Base-by-base conservation (phyloP, 2,797 vertebrate genomes). In the Takifugu ocellatus region DNA sequence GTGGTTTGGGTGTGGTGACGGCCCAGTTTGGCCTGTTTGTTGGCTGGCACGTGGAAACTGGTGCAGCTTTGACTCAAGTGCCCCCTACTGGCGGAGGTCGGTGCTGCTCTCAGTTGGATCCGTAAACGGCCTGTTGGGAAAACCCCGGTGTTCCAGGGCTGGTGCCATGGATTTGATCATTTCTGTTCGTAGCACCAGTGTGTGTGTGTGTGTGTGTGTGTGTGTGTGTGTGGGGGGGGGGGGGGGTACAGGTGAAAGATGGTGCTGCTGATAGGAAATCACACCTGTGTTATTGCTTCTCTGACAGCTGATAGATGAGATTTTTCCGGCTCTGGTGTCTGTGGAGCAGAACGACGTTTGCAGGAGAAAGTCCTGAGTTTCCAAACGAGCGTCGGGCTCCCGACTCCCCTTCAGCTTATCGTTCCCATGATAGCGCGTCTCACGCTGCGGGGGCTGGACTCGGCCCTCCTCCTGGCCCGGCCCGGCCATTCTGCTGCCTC, bases 381-480 rank as follows among this genome's bases (percentile, higher is more conserved):
- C 9, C 12, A 39, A 39, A 12, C 11, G 36, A 39, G 36, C 36
- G 36, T 39, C 3, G 36, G 21, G 56, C 53, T 61, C 75, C 3
- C 2, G 44, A 53, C 76, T 90, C 90, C 90, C 71, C 82, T 82
- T 76, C 80, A 87, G 36, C 91, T 93, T 92, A 90, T 93, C 92
- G 93, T 94, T 94, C 92, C 92, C 92, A 94, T 93, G 93, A 93
- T 92, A 91, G 80, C 54, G 67, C 5, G 72, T 71, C 80, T 81
- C 83, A 76, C 45, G 73, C 87, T 85, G 85, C 56, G 79, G 79
- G 85, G 83, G 86, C 74, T 71, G 85, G 70, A 59, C 86, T 69
- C 64, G 43, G 51, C 71, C 81, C 83, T 84, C 90, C 88, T 88
- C 86, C 84, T 45, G 81, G 86, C 90, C 78, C 90, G 88, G 87